Percentiles rank a stretch among this genome's conserved stretches.
Conservation (phyloP, 2,113 vertebrate species). For the Baryphthengus martii region DNA sequence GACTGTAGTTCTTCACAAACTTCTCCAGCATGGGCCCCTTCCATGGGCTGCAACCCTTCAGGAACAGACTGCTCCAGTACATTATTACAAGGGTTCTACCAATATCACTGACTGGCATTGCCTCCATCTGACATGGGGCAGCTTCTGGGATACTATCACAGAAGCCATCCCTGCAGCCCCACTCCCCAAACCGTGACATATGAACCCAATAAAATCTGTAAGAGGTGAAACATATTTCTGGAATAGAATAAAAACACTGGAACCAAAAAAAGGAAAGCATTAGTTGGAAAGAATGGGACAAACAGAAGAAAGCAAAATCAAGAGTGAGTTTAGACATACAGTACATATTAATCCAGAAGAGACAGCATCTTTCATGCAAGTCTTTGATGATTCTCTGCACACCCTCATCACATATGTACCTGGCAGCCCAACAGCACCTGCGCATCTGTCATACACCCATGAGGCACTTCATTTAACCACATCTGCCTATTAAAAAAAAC, state of each 20-base stretch:
- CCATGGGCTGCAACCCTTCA: not conserved
- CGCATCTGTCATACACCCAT: not conserved
- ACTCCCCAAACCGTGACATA: not conserved
- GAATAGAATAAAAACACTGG: not conserved
- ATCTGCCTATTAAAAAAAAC: not conserved
- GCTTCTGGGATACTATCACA: not conserved
- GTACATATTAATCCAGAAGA: not conserved
- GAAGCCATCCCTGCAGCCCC: not conserved
- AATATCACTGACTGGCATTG: not conserved
- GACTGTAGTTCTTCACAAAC: not conserved
- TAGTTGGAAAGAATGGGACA: not conserved
- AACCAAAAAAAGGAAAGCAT: not conserved
- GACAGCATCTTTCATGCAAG: not conserved
- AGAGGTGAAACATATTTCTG: not conserved
- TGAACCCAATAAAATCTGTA: not conserved
- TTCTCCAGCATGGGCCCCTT: not conserved
- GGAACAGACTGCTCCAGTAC: not conserved
- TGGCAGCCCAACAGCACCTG: not conserved
- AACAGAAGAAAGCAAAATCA: not conserved
- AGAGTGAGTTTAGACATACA: not conserved
- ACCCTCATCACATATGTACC: not conserved
- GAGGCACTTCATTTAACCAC: not conserved
- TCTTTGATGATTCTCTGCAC: not conserved
- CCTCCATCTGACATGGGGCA: not conserved
- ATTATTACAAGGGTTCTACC: not conserved